Base-by-base conservation (phyloP, 2,797 vertebrate genomes). In the Sarcoramphus papa region DNA sequence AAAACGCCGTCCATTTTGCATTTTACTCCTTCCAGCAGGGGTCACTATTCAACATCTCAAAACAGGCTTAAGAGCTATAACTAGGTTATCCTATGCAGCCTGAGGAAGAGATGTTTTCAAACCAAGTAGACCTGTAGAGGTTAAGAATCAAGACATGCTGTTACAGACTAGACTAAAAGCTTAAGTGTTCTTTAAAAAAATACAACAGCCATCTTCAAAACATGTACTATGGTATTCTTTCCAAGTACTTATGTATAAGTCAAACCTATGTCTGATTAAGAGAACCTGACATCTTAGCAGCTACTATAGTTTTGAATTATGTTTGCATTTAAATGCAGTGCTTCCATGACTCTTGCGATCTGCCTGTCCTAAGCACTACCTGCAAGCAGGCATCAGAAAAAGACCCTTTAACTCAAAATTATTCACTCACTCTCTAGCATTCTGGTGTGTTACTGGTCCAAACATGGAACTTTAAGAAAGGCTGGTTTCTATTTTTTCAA, bases 11-110 rank as follows among this genome's bases (percentile, higher is more conserved):
- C 33, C 18, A 10, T 48, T 89, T 79, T 50, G 12, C 30, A 47
- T 62, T 90, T 75, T n/a, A 51, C 4, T 93, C 45, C 22, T 91
- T 90, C 95, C 95, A 92, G 86, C 40, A 95, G 92, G 47, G 70
- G 91, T 94, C 95, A 81, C 69, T 91, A 82, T 59, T 72, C 37
- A 70, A 84, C 50, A 78, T 1, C 17, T 35, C 57, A 84, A 74
- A 73, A 51, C 28, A 27, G 7, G 31, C 14, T n/a, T n/a, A 53
- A 30, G 15, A 53, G 10, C 9, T 67, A 0, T 12, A 40, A 47
- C 6, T 17, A 21, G 3, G 19, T 64, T 68, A 57, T 23, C 27
- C n/a, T 17, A 16, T 0, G 3, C 7, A 35, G 22, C 27, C 47
- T 19, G 9, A 85, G 18, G 11, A 85, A 96, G 24, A 59, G 10